phyloP scores from a whole-genome alignment of 2,888 invertebrate genomes.

The Elegia similella region DNA sequence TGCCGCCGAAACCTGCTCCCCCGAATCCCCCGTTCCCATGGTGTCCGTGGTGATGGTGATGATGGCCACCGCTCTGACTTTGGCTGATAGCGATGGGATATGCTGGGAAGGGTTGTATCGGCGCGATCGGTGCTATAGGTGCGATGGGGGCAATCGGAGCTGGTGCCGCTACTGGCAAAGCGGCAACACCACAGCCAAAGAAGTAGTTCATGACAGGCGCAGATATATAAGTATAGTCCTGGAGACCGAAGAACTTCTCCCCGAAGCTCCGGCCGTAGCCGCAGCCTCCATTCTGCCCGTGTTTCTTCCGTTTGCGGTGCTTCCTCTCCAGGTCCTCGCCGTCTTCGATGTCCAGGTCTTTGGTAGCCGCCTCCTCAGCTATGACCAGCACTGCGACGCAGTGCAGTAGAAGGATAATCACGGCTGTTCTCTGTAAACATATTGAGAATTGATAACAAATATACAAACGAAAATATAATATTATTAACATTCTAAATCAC shows the following conservation, averaged over 20 bases:
- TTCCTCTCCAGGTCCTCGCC: constrained; percentile 54
- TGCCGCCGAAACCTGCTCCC: constrained; percentile 30
- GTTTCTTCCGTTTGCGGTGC: constrained; percentile 59
- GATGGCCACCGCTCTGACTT: constrained; percentile 31
- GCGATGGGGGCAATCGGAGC: constrained; percentile 28
- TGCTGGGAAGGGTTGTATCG: constrained; percentile 28
- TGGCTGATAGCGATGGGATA: constrained; percentile 34
- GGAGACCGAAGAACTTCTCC: constrained; percentile 51
- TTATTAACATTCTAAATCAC: too few species aligned
- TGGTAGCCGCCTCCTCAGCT: constrained; percentile 43
- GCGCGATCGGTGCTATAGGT: constrained; percentile 32
- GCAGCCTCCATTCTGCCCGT: constrained; percentile 47
- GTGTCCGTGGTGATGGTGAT: constrained; percentile 32
- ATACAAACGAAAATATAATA: neutral
- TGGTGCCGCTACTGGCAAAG: constrained; percentile 30
- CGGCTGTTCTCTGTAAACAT: constrained; percentile 44
- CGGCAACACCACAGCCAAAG: constrained; percentile 56
- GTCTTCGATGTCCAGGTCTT: constrained; percentile 48
- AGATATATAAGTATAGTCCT: constrained; percentile 62
- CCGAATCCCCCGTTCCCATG: constrained; percentile 31
- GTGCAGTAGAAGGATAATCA: constrained; percentile 42
- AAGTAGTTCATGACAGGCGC: constrained; percentile 72
- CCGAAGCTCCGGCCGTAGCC: constrained; percentile 55
- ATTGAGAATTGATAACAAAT: neutral
- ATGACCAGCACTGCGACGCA: constrained; percentile 33